These are phyloP conservation scores for Chondrilla cf. caribensis DNA, from an alignment of 37 sponge, comb jelly and placozoan genomes.

Conservation along the genomic window DNA sequence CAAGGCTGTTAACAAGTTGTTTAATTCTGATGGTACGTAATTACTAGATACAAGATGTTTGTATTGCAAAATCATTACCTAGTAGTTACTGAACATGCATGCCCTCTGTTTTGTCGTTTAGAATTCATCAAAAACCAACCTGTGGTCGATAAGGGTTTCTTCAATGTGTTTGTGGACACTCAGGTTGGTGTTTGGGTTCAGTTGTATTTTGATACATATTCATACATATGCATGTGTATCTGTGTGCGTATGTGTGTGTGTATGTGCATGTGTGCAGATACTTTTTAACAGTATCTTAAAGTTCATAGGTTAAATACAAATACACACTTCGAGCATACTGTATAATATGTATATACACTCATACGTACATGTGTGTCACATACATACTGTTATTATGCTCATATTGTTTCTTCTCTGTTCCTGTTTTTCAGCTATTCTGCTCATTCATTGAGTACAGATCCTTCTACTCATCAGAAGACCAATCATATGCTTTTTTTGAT, in stretches of 20 bases:
- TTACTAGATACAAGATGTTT: background rate
- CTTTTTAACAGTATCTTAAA: too few species aligned
- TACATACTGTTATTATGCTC: background rate
- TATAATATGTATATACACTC: too few species aligned
- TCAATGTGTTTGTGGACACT: slow-evolving; percentile 62
- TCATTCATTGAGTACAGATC: slow-evolving; percentile 76
- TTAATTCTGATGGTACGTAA: slow-evolving; percentile 37
- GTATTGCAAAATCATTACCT: too few species aligned
- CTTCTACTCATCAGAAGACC: slow-evolving; percentile 48
- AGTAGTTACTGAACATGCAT: too few species aligned
- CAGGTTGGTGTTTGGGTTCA: slow-evolving; percentile 32
- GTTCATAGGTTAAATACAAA: too few species aligned
- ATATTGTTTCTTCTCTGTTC: background rate
- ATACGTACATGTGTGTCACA: background rate
- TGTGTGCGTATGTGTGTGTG: too few species aligned
- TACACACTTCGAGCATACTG: too few species aligned
- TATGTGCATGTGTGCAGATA: too few species aligned
- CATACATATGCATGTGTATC: too few species aligned
- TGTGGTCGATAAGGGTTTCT: slow-evolving; percentile 55
- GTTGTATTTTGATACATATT: too few species aligned
- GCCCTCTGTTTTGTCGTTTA: too few species aligned
- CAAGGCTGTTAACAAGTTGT: slow-evolving; percentile 19
- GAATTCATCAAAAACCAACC: slow-evolving; percentile 59
- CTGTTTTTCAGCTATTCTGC: slow-evolving; percentile 42
- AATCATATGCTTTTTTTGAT: slow-evolving; percentile 75